Conservation (phyloP, 2,113 vertebrate species). For the Rhegmatorhina hoffmannsi region DNA sequence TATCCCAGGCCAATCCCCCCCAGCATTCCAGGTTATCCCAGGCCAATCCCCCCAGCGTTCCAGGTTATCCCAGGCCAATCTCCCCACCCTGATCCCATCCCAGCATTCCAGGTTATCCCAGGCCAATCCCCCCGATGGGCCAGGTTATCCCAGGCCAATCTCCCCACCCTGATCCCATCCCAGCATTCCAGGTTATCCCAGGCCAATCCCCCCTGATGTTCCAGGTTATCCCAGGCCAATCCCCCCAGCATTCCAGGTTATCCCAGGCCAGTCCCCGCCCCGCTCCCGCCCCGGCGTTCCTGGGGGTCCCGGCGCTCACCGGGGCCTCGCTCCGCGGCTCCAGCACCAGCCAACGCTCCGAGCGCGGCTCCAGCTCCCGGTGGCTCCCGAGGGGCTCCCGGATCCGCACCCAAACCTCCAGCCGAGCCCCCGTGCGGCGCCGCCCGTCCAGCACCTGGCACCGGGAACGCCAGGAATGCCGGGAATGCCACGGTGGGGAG, state of each 20-base stretch:
- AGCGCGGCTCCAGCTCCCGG: neutral
- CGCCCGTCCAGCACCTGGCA: neutral
- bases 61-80: no score
- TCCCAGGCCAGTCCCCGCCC: no score
- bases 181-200: no score
- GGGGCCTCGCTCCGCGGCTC: neutral
- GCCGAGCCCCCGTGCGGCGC: neutral
- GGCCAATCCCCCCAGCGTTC: neutral
- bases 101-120: neutral
- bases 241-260: no score
- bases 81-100: no score
- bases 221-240: no score
- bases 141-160: no score
- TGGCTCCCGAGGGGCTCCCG: neutral
- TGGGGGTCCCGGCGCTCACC: neutral
- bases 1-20: no score
- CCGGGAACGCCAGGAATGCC: no score
- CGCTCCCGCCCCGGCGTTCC: neutral
- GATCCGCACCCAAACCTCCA: neutral
- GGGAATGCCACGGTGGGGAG: neutral
- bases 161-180: no score
- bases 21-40: neutral
- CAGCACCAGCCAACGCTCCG: neutral
- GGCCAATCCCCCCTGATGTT: no score
- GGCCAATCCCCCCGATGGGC: no score